A percentile compares a stretch with the other conserved stretches of the same genome.
Evolutionary conservation across 2,113 vertebrate species (phyloP).

Genomic region (Empidonax alnorum): DNA sequence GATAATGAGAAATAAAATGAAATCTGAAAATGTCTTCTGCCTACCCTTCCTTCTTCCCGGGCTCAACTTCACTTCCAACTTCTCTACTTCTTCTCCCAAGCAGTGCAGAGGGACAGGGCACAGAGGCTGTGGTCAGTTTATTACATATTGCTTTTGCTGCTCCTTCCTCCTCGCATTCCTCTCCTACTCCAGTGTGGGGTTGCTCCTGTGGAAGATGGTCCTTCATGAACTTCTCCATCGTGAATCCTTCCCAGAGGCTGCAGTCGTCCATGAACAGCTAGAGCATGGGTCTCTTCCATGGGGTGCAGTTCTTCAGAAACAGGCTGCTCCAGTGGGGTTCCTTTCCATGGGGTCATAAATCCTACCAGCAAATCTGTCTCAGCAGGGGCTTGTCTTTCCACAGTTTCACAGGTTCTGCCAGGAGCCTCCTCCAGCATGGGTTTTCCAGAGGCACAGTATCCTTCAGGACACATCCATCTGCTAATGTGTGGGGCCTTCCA

Average conservation of each 20-base stretch:
- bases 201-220: background rate
- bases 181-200: background rate
- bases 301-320: background rate
- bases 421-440: background rate
- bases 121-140: background rate
- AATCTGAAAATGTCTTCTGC: background rate
- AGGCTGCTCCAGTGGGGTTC: background rate
- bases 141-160: fast-evolving
- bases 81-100: background rate
- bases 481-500: fast-evolving
- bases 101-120: background rate
- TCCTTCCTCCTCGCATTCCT: background rate
- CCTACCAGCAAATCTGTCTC: background rate
- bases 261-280: background rate
- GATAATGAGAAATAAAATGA: background rate
- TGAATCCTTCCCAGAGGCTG: background rate
- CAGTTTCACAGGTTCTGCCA: background rate
- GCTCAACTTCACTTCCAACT: fast-evolving
- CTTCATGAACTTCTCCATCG: background rate
- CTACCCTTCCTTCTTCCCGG: background rate
- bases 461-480: background rate
- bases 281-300: fast-evolving
- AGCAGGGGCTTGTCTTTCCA: background rate
- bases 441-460: background rate
- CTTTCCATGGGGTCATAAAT: background rate